Base-by-base conservation (phyloP, 2,888 invertebrate genomes). In the Trichogramma dendrolimi region DNA sequence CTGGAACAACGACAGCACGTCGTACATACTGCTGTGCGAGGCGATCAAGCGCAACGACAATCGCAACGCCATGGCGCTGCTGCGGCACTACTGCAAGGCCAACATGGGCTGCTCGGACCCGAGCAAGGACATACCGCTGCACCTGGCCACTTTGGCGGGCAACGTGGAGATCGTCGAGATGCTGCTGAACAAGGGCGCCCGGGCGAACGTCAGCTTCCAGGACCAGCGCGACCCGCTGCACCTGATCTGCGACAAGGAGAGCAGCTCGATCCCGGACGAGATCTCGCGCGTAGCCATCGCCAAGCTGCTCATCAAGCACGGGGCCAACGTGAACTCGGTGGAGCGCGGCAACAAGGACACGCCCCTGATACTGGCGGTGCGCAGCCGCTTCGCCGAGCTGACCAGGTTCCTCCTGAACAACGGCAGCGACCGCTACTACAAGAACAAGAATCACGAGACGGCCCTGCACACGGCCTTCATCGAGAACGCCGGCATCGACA, bases 41-140 rank as follows among this genome's bases (percentile, higher is more conserved):
- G 61, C 61, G 10, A 62, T 62, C 41, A 49, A 58, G 53, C 46
- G 58, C 27, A 58, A 58, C 48, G 58, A 58, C 44, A 56, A 40
- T 11, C 42, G 27, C n/a, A 58, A 44, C 48, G 61, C 61, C 4
- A 57, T 49, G 40, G 14, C 40, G 5, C 41, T 62, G 4, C 11
- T 62, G 4, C 48, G 11, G 8, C 38, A 54, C 39, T 50, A 62
- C 10, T 62, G 61, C 41, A 62, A 50, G 27, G 49, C 58, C 2
- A 58, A 54, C 14, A 51, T 49, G 49, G 56, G 56, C 8, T 47
- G 42, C 6, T 27, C 57, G 4, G 58, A 62, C 48, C 61, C 61
- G 1, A 50, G 54, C 49, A 62, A 62, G 39, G 61, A 62, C 40
- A 54, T 62, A 41, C 61, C 61, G 38, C 14, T 62, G n/a, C 58